phyloP scores from a whole-genome alignment of 92 coral and sea anemone species.

The Bergia puertoricense region DNA sequence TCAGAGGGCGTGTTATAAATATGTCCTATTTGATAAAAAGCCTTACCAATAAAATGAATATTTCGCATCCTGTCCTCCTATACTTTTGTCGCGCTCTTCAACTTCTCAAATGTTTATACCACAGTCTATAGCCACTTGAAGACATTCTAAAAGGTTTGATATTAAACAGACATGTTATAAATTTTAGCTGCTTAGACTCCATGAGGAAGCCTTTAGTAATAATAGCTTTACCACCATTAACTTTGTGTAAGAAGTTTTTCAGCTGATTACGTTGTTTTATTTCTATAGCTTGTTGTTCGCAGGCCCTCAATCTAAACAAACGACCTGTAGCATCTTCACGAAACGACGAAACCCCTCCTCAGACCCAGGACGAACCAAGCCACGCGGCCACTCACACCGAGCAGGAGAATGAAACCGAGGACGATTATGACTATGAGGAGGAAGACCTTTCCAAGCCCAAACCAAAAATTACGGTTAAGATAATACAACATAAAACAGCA shows the following conservation, averaged over 20 bases:
- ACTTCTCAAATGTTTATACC: too few species aligned
- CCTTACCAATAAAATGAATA: too few species aligned
- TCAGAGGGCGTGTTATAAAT: too few species aligned
- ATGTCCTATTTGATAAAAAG: too few species aligned
- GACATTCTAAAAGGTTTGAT: too few species aligned
- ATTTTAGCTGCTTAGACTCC: too few species aligned
- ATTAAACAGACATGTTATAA: too few species aligned
- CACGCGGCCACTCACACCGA: background rate
- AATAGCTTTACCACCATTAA: background rate
- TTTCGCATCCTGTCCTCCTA: too few species aligned
- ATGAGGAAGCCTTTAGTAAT: background rate
- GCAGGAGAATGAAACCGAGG: constrained; percentile 13
- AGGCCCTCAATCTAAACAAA: constrained; percentile 8
- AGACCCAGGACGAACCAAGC: constrained; percentile 31
- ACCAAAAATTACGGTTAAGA: constrained; percentile 2
- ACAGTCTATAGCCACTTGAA: too few species aligned
- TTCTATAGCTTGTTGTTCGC: constrained; percentile 30
- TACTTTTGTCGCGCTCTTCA: too few species aligned
- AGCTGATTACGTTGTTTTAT: background rate
- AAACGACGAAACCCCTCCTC: constrained; percentile 24
- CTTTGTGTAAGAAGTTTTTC: background rate
- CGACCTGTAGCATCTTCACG: constrained; percentile 8
- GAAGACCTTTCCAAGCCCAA: constrained; percentile 38
- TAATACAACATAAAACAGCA: constrained; percentile 17
- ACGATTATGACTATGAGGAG: constrained; percentile 38